A percentile compares a stretch with the other conserved stretches of the same genome.
These are phyloP conservation scores for Luperina nickerlii DNA, from an alignment of 2,888 invertebrate species.

Conservation along the genomic window DNA sequence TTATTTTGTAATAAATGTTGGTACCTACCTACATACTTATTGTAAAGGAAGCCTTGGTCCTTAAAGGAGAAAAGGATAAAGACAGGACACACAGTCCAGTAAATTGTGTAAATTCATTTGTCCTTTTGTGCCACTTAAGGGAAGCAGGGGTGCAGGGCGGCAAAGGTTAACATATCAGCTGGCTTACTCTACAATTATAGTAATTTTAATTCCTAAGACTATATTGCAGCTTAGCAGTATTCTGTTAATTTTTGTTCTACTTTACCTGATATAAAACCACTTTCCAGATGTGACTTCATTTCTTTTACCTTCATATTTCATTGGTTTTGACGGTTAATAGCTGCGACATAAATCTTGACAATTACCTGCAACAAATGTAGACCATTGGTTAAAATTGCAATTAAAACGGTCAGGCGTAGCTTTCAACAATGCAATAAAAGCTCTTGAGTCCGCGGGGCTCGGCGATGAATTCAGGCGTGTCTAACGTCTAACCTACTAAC, in stretches of 20 bases:
- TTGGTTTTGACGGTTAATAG: constrained; percentile 9
- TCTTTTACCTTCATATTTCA: constrained; percentile 32
- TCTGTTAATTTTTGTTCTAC: neutral
- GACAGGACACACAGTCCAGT: constrained; percentile 11
- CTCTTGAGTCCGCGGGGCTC: constrained; percentile 37
- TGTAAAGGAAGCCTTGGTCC: neutral
- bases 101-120: constrained; percentile 41
- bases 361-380: constrained; percentile 72
- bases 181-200: constrained; percentile 37
- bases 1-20: neutral
- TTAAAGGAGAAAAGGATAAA: neutral
- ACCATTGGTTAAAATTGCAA: constrained; percentile 54
- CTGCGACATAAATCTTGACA: constrained; percentile 34
- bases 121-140: constrained; percentile 41
- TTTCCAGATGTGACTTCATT: constrained; percentile 17
- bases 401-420: constrained; percentile 36
- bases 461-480: constrained; percentile 69
- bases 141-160: constrained; percentile 18
- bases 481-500: constrained; percentile 76
- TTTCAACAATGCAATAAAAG: constrained; percentile 49
- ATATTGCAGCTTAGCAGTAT: constrained; percentile 4
- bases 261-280: constrained; percentile 42
- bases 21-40: neutral
- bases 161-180: constrained; percentile 57
- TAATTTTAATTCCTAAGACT: constrained; percentile 27